Base-by-base conservation (phyloP, 2,797 vertebrate species). In the Sebastolobus alascanus region DNA sequence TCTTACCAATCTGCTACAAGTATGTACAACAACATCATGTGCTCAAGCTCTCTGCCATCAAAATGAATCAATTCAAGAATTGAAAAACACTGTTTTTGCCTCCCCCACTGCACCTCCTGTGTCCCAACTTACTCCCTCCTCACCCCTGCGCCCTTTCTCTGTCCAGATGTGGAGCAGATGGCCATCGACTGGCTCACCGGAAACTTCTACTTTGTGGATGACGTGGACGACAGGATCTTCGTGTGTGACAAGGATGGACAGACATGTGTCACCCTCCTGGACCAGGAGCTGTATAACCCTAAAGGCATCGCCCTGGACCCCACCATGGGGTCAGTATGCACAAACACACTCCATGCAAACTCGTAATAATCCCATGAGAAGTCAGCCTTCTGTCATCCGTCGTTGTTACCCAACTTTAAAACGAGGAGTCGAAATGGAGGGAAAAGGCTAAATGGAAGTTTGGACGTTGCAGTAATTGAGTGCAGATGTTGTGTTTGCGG, bases 141-240 rank as follows among this genome's bases (percentile, higher is more conserved):
- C 72, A 31, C 22, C 61, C 35, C 50, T 38, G 9, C 13, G 1
- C 46, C 13, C 14, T 73, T 37, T 81, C 69, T 86, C 61, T 12
- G 18, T 90, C 67, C 92, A 99, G 98, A 98, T 50, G 98, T 99
- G 88, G 97, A 99, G 85, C 98, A 99, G 96, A 99, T 99, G 97
- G 98, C 98, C 58, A 97, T 99, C 0, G 98, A 99, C 92, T 99
- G 98, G 98, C 96, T 99, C 73, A 99, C 98, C 0, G 98, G 98
- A 91, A 99, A 99, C 96, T 97, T 99, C 95, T 99, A 99, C 95
- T 99, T 99, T 52, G 98, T 99, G 92, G 98, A 99, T 76, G 97
- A 98, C 90, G 97, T 99, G 3, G 98, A 99, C 1, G 98, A 99
- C 90, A 95, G 97, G 77, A 98, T 99, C 92, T 99, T 99, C 0